Percentiles rank a stretch among this genome's conserved stretches.
These are phyloP conservation scores for Puma concolor DNA, from an alignment of 2,113 vertebrate genomes.

Conservation along the genomic window DNA sequence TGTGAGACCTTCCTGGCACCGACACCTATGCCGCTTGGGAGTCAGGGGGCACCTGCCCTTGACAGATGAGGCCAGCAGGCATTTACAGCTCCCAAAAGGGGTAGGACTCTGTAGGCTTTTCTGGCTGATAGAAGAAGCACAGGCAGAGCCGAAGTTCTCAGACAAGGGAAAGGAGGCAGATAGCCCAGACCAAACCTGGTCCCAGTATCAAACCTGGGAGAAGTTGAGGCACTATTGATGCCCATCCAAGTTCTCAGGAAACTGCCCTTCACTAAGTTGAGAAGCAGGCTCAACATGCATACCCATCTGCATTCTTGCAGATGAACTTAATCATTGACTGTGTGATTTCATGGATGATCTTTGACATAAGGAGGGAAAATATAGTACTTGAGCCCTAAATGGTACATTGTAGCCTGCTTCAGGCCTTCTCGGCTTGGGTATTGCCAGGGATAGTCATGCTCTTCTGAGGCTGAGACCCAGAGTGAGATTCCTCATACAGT, in stretches of 20 bases:
- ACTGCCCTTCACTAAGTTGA: not conserved
- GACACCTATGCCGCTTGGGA: not conserved
- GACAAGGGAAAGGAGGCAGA: not conserved
- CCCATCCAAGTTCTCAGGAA: not conserved
- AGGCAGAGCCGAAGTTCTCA: not conserved
- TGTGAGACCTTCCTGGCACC: not conserved
- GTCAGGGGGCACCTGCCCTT: not conserved
- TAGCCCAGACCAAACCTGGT: not conserved
- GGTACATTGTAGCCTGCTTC: not conserved
- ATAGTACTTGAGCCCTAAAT: not conserved
- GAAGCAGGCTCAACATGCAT: not conserved
- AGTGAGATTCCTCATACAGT: not conserved
- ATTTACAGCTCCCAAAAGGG: not conserved
- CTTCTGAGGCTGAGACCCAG: not conserved
- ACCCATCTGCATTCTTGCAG: not conserved
- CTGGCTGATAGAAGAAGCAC: not conserved
- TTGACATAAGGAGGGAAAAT: not conserved
- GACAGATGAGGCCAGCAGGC: not conserved
- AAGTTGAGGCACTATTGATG: not conserved
- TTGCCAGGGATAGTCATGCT: not conserved
- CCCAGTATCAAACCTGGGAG: not conserved
- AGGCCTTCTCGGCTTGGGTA: not conserved
- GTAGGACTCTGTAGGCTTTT: not conserved
- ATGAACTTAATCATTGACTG: not conserved
- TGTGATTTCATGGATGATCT: not conserved